These are phyloP conservation scores for Anisognathus igniventris DNA, from an alignment of 2,797 vertebrate species.

Conservation along the genomic window DNA sequence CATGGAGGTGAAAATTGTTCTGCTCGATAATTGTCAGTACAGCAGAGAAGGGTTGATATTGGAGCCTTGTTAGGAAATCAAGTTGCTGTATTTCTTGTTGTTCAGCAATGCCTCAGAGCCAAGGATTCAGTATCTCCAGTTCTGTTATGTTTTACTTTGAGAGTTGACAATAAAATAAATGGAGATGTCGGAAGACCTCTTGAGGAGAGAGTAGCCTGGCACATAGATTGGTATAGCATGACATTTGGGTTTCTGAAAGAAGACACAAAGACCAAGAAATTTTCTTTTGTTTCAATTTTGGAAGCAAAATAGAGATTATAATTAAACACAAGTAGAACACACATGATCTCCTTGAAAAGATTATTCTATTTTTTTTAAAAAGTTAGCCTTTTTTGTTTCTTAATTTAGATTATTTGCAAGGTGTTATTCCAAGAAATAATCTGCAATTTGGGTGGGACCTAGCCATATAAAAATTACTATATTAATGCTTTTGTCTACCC, in stretches of 20 bases:
- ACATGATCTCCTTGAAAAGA: neutral
- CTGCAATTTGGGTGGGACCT: neutral
- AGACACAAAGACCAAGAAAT: neutral
- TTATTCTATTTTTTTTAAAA: neutral
- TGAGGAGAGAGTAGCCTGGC: neutral
- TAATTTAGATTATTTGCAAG: neutral
- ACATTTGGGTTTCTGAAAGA: neutral
- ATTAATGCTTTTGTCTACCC: neutral
- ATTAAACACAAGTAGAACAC: neutral
- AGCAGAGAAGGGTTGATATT: neutral
- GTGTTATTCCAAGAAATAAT: neutral
- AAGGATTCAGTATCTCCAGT: neutral
- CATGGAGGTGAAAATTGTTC: neutral
- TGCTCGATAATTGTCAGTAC: neutral
- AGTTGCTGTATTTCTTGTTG: neutral
- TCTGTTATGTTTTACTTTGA: neutral
- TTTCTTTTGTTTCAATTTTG: neutral
- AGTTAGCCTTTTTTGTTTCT: neutral
- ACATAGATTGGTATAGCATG: neutral
- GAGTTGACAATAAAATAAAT: neutral
- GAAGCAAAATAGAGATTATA: neutral
- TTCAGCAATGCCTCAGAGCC: neutral
- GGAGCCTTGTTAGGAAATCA: neutral
- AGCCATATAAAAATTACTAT: neutral
- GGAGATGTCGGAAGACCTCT: neutral